Percentiles rank a stretch among this genome's conserved stretches.
These are phyloP conservation scores for Coilia nasus DNA, from an alignment of 2,797 vertebrate genomes.

Conservation along the genomic window DNA sequence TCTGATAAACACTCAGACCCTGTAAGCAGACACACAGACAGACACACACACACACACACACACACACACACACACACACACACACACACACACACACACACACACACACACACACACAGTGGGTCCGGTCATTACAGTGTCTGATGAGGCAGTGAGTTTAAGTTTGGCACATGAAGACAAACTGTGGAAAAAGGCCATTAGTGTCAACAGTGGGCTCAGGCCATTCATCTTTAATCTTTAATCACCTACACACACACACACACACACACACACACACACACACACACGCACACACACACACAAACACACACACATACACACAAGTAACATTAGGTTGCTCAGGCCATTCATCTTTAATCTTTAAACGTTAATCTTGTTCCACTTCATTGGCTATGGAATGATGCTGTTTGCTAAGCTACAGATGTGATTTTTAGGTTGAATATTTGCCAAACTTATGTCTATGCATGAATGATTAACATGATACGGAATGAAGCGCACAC, in stretches of 20 bases:
- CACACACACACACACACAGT: not conserved
- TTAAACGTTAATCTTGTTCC: not conserved
- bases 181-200: slow-evolving; percentile 5
- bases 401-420: not conserved
- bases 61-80: slow-evolving; percentile 12
- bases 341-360: not conserved
- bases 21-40: not conserved
- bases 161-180: not conserved
- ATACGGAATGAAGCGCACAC: not conserved
- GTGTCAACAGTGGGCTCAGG: not conserved
- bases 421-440: not conserved
- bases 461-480: not conserved
- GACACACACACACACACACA: slow-evolving; percentile 1
- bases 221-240: not conserved
- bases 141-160: not conserved
- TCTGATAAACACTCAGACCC: not conserved
- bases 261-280: no score
- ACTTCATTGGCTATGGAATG: not conserved
- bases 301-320: no score
- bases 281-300: no score
- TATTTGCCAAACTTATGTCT: not conserved
- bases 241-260: not conserved
- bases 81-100: slow-evolving; percentile 19
- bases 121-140: not conserved
- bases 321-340: not conserved